Base-by-base conservation (phyloP, 2,797 vertebrate genomes). In the Sciurus carolinensis region DNA sequence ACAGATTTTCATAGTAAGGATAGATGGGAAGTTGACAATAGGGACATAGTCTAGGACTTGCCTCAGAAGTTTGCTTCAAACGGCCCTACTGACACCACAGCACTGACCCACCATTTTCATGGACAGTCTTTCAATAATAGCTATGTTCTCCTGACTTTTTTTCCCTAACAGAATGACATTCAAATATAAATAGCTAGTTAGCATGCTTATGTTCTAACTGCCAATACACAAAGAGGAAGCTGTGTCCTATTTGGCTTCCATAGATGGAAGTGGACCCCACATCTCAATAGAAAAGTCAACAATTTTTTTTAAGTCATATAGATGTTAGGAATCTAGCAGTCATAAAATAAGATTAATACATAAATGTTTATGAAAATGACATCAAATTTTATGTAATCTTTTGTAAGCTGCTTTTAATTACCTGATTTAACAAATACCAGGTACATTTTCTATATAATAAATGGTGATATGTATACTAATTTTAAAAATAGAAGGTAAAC, bases 51-150 rank as follows among this genome's bases (percentile, higher is more conserved):
- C 54, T 71, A 76, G 10, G 44, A 28, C 7, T 4, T 57, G 33
- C n/a, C 50, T 87, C 17, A 47, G 30, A 88, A 28, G 0, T 67
- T 15, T 64, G 2, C 30, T 44, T 62, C 30, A 72, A 52, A 42
- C 24, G 5, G 4, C 1, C 15, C 4, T 72, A 4, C 18, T 36
- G 14, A 26, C 17, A 77, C 2, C 1, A 30, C 0, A 10, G 2
- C 36, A 82, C 26, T 39, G 47, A 64, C 42, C 7, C 47, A 59
- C 44, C 11, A 47, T 81, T 81, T 81, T 10, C 8, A 54, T 10
- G 22, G 24, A 8, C 8, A 28, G 20, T 33, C 42, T 75, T 84
- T 59, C 17, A 22, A 24, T 71, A 5, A 9, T 82, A 9, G 10
- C 59, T 57, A 67, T 44, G 30, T 20, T 22, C 24, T 44, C 9